A percentile compares a stretch with the other conserved stretches of the same genome.
Evolutionary conservation across 2,888 invertebrate genomes (phyloP).

Genomic region (Pyrochroa serraticornis): DNA sequence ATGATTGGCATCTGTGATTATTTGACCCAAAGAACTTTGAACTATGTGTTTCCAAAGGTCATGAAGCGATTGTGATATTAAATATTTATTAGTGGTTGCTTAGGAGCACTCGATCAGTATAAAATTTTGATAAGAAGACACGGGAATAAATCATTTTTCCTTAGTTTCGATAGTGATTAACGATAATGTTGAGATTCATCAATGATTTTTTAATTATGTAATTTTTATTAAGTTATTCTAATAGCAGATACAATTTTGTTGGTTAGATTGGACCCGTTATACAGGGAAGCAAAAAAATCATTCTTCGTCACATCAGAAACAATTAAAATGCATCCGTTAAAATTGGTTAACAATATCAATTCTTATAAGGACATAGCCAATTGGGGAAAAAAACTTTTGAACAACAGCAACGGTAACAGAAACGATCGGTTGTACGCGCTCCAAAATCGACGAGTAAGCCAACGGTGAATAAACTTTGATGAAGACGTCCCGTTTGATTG

Average conservation of each 20-base stretch:
- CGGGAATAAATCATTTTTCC: neutral
- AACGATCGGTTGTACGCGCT: too few relatives aligned
- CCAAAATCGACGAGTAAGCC: slow-evolving; percentile 12
- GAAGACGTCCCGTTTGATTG: slow-evolving; percentile 36
- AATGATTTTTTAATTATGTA: neutral
- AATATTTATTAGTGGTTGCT: slow-evolving; percentile 19
- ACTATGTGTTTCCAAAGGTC: slow-evolving; percentile 18
- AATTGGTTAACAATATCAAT: too few relatives aligned
- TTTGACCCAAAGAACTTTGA: slow-evolving; percentile 24
- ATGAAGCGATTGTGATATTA: slow-evolving; percentile 25
- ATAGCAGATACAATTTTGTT: too few relatives aligned
- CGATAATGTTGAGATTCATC: neutral
- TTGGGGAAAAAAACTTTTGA: too few relatives aligned
- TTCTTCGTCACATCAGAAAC: too few relatives aligned
- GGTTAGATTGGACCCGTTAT: too few relatives aligned
- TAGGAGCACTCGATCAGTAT: neutral
- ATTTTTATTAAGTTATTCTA: too few relatives aligned
- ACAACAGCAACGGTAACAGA: too few relatives aligned
- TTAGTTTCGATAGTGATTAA: neutral
- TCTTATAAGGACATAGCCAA: too few relatives aligned
- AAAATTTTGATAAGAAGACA: neutral
- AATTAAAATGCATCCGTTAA: too few relatives aligned
- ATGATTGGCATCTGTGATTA: slow-evolving; percentile 22
- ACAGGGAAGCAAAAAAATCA: neutral
- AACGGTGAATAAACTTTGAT: slow-evolving; percentile 35